Evolutionary conservation across 2,113 vertebrate species (phyloP), one percentile per base, ranked within the genome.

Genomic region (Myanophis thanlyinensis): DNA sequence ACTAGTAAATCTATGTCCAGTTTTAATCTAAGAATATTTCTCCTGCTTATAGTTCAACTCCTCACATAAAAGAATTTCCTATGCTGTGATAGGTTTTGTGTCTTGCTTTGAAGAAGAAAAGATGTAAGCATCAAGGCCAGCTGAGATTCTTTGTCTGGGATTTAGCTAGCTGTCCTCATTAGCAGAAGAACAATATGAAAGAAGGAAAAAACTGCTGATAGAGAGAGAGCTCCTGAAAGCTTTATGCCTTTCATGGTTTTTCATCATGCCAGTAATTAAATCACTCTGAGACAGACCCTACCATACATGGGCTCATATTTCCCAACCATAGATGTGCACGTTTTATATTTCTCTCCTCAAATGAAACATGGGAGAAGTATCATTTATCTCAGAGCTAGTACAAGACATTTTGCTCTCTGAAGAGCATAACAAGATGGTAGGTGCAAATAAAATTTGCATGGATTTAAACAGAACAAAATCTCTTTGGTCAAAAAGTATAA

Each of bases 141-240:
- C 53, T 23, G 52, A 5, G 1, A 30, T 8, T 4, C 4, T 46
- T 8, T 51, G 88, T 53, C 4, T 46, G 25, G 27, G 12, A 87
- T 53, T 87, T 53, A 53, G 56, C 9, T 44, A 73, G 80, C 52
- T 23, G 25, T 27, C 54, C 44, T 62, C 80, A 25, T 87, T n/a
- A 35, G 22, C 13, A 12, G 86, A 80, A 91, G 89, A 88, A 40
- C 85, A 73, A 27, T 8, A 44, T 18, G 30, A 52, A 91, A 12
- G 27, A 87, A 53, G n/a, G n/a, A 88, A 54, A 13, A 51, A 84
- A 10, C 85, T 47, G 87, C 48, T 27, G 54, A 86, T 73, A 25
- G 0, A 25, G 0, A 25, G 0, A 51, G n/a, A 73, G 84, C 67
- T 0, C 7, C 40, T 92, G 0, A 0, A 23, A 40, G 84, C 25